Evolutionary conservation across 2,888 invertebrate genomes (phyloP).

Genomic region (Diarsia rubi): DNA sequence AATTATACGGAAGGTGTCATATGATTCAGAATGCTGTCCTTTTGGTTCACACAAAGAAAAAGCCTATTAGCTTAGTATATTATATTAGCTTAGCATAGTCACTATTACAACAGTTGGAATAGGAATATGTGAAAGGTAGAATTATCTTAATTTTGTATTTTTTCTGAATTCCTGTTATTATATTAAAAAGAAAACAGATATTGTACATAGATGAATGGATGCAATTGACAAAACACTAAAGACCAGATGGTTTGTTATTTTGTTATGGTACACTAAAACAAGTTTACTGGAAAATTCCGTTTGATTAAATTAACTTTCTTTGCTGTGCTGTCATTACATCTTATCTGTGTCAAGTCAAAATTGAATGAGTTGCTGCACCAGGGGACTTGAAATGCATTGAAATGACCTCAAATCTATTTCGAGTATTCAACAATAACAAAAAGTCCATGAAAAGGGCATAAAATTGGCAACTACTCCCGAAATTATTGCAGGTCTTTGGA

Average conservation of each 20-base stretch:
- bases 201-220: not conserved
- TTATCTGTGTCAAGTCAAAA: slow-evolving; percentile 56
- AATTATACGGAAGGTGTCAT: not conserved
- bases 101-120: not conserved
- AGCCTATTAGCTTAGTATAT: not conserved
- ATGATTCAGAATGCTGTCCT: too few relatives aligned
- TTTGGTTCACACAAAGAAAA: not conserved
- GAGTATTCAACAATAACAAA: slow-evolving; percentile 48
- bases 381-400: slow-evolving; percentile 33
- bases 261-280: not conserved
- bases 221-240: not conserved
- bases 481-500: slow-evolving; percentile 66
- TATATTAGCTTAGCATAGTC: not conserved
- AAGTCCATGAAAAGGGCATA: slow-evolving; percentile 69
- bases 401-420: slow-evolving; percentile 61
- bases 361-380: slow-evolving; percentile 43
- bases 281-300: slow-evolving; percentile 48
- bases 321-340: slow-evolving; percentile 46
- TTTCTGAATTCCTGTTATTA: not conserved
- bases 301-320: slow-evolving; percentile 44
- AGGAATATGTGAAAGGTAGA: slow-evolving; percentile 33
- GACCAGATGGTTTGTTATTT: not conserved
- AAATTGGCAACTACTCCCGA: slow-evolving; percentile 70
- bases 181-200: not conserved
- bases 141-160: not conserved